A percentile compares a stretch with the other conserved stretches of the same genome.
Conservation (phyloP, 2,113 vertebrate genomes). For the Morone chrysops region DNA sequence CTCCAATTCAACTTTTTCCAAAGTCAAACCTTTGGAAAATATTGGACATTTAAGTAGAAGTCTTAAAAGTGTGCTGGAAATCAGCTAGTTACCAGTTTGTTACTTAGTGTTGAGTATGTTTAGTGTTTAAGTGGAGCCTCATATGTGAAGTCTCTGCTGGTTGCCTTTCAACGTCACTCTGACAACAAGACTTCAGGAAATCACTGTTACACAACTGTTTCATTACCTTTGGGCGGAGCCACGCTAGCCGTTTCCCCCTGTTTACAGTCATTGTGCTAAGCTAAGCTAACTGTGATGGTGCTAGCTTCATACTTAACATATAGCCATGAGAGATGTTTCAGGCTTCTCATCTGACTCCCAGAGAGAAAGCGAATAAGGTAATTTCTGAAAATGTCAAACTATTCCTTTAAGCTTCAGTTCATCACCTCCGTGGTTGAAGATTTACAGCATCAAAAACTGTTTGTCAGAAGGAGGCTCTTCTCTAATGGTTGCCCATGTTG, state of each 20-base stretch:
- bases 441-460: background rate
- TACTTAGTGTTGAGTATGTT: background rate
- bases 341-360: background rate
- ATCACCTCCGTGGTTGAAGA: background rate
- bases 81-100: background rate
- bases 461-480: background rate
- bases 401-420: background rate
- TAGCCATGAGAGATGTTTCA: background rate
- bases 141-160: background rate
- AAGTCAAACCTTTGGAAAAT: constrained; percentile 5
- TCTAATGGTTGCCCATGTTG: background rate
- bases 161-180: background rate
- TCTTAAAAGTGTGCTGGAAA: constrained; percentile 20
- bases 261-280: background rate
- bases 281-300: background rate
- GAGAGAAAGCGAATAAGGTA: background rate
- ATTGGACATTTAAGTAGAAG: constrained; percentile 4
- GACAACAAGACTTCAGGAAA: background rate
- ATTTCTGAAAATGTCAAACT: background rate
- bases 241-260: background rate
- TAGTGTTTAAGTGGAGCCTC: background rate
- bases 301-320: background rate
- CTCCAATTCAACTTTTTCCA: constrained; percentile 18
- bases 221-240: background rate
- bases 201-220: background rate